Percentiles rank a stretch among this genome's conserved stretches.
Conservation (phyloP, 2,113 vertebrate species). For the Phocoena sinus region DNA sequence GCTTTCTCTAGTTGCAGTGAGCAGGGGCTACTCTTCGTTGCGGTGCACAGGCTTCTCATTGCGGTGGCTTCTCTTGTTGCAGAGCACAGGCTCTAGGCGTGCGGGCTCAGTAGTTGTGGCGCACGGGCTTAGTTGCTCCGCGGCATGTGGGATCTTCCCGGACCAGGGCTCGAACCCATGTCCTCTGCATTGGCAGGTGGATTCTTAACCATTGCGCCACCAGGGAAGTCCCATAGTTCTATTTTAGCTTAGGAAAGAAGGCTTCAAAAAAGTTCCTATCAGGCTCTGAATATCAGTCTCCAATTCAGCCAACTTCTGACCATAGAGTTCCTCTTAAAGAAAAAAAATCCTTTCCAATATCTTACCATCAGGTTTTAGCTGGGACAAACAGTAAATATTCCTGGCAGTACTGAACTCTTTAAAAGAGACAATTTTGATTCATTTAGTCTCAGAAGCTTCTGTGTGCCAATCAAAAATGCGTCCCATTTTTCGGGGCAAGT, state of each 20-base stretch:
- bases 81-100: too few relatives aligned
- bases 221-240: too few relatives aligned
- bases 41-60: too few relatives aligned
- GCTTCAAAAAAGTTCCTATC: not conserved
- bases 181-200: too few relatives aligned
- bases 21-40: too few relatives aligned
- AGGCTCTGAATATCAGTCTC: not conserved
- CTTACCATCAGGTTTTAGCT: not conserved
- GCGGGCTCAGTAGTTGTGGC: too few relatives aligned
- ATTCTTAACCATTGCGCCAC: too few relatives aligned
- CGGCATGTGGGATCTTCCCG: too few relatives aligned
- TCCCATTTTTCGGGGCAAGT: not conserved
- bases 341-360: not conserved
- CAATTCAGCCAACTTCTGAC: not conserved
- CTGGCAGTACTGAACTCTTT: not conserved
- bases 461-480: not conserved
- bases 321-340: not conserved
- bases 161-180: too few relatives aligned
- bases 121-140: too few relatives aligned
- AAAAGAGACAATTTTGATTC: not conserved
- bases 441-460: not conserved
- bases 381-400: not conserved
- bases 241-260: not conserved
- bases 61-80: too few relatives aligned
- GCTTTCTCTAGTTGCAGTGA: too few relatives aligned